A percentile compares a stretch with the other conserved stretches of the same genome.
phyloP scores from a whole-genome alignment of 2,888 invertebrate species.

The Anticlea derivata region DNA sequence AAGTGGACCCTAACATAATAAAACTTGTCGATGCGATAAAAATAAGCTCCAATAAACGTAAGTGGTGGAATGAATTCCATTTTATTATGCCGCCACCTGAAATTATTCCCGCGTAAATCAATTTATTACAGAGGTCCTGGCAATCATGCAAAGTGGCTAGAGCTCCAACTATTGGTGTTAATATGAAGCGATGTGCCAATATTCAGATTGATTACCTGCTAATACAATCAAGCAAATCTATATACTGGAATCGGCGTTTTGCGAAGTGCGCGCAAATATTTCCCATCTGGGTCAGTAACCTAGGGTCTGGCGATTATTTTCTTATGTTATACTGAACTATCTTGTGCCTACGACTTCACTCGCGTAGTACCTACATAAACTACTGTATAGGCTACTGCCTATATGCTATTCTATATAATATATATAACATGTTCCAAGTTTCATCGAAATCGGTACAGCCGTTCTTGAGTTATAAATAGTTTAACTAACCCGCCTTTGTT shows the following conservation, averaged over 20 bases:
- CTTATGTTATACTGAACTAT: not conserved
- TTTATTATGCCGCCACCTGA: slow-evolving; percentile 14
- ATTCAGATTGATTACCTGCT: slow-evolving; percentile 33
- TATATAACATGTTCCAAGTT: too few relatives aligned
- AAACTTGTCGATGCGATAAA: slow-evolving; percentile 6
- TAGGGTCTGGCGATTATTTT: slow-evolving; percentile 1
- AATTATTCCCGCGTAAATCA: slow-evolving; percentile 15
- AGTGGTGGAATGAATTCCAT: slow-evolving; percentile 8
- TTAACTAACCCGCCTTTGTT: too few relatives aligned
- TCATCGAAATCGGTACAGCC: too few relatives aligned
- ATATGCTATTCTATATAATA: too few relatives aligned
- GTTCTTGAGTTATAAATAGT: too few relatives aligned
- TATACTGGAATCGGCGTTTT: slow-evolving; percentile 46
- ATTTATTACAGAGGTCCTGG: slow-evolving; percentile 22
- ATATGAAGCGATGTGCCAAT: slow-evolving; percentile 26
- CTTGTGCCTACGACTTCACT: too few relatives aligned
- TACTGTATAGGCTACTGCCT: too few relatives aligned
- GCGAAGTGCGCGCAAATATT: slow-evolving; percentile 70
- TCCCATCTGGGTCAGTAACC: slow-evolving; percentile 61
- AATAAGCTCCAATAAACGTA: slow-evolving; percentile 21
- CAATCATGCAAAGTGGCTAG: slow-evolving; percentile 31
- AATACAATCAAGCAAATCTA: slow-evolving; percentile 34
- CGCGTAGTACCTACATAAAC: too few relatives aligned
- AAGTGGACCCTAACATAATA: too few relatives aligned
- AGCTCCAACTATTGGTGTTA: slow-evolving; percentile 23